phyloP scores from a whole-genome alignment of 2,888 invertebrate species.

The Caenorhabditis imperialis region DNA sequence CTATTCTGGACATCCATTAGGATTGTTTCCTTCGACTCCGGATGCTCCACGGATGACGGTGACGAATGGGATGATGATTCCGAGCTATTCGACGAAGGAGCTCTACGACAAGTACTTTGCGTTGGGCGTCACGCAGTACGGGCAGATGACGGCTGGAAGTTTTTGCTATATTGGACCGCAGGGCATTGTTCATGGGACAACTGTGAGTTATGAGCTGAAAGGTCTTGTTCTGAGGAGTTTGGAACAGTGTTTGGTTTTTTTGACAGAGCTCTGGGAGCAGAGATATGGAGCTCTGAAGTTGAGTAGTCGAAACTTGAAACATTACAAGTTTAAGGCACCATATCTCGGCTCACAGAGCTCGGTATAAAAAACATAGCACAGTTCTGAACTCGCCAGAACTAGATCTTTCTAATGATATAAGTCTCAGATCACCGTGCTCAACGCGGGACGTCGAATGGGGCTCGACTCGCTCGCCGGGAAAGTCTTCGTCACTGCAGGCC shows the following conservation, averaged over 20 bases:
- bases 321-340: background rate
- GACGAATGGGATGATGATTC: conserved; percentile 83
- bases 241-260: no score
- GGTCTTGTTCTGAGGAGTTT: background rate
- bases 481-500: conserved; percentile 82
- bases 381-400: no score
- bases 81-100: conserved; percentile 82
- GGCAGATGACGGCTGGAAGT: conserved; percentile 83
- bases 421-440: conserved; percentile 83
- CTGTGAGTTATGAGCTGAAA: conserved; percentile 79
- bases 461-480: conserved; percentile 80
- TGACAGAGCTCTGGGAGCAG: no score
- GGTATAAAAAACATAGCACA: no score
- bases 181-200: conserved; percentile 84
- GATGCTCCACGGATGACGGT: conserved; percentile 82
- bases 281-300: no score
- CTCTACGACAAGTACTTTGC: conserved; percentile 83
- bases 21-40: conserved; percentile 81
- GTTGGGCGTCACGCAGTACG: conserved; percentile 82
- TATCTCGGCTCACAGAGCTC: no score
- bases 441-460: conserved; percentile 82
- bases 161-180: conserved; percentile 84
- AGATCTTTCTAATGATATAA: no score
- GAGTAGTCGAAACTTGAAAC: background rate
- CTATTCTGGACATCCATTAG: conserved; percentile 83